These are phyloP conservation scores for Emydoidea blandingii DNA, from an alignment of 2,797 vertebrate species.

Conservation along the genomic window DNA sequence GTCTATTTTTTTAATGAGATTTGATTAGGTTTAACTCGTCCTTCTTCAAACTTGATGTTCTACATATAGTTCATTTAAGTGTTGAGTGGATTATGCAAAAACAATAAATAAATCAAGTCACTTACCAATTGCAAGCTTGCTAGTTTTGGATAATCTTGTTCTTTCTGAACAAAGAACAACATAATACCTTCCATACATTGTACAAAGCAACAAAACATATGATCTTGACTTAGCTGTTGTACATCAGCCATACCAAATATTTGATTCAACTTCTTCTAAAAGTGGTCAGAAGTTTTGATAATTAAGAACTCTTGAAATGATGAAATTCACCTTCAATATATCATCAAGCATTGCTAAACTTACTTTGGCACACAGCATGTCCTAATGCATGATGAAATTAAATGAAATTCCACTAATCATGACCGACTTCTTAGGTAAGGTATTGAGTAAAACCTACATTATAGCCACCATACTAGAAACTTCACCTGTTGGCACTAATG, in stretches of 20 bases:
- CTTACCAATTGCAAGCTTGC: not conserved
- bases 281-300: not conserved
- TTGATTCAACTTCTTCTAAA: not conserved
- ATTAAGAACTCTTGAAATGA: not conserved
- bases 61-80: rapidly evolving
- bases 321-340: not conserved
- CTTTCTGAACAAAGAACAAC: not conserved
- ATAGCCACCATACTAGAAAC: not conserved
- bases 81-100: not conserved
- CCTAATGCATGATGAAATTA: not conserved
- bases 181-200: not conserved
- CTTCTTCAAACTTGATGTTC: not conserved
- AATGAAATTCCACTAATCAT: not conserved
- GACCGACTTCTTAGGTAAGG: rapidly evolving
- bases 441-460: not conserved
- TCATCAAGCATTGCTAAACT: not conserved
- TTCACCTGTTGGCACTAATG: rapidly evolving
- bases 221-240: not conserved
- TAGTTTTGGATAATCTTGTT: not conserved
- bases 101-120: not conserved
- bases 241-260: rapidly evolving
- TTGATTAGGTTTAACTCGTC: not conserved
- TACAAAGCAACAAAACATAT: not conserved
- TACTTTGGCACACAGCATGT: not conserved
- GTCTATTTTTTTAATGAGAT: not conserved